Evolutionary conservation across 2,888 invertebrate genomes (phyloP), one percentile per base, ranked within the genome.

Genomic region (Hermodice carunculata): DNA sequence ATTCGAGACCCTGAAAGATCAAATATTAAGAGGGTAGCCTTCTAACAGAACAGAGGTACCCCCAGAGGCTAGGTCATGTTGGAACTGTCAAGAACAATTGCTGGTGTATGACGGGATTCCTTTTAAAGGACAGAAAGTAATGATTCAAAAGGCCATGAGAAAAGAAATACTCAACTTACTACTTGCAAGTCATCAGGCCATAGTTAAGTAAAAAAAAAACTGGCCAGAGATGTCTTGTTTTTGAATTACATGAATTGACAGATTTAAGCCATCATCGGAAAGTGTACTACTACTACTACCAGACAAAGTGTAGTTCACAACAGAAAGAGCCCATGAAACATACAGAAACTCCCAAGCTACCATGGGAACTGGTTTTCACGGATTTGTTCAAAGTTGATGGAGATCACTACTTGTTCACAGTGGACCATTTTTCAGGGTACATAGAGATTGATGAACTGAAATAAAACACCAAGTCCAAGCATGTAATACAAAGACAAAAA

Each of bases 211-310:
- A n/a, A 42, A 56, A n/a, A n/a, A 28, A 22, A 56, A 5, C 29
- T 56, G 14, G 42, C 59, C 4, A n/a, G 59, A 59, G 51, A 59
- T 52, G 3, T 29, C 29, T 3, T 59, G n/a, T 24, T 14, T 19
- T 59, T n/a, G n/a, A n/a, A n/a, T n/a, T n/a, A n/a, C n/a, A n/a
- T n/a, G n/a, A n/a, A n/a, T n/a, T n/a, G n/a, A n/a, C n/a, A n/a
- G n/a, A n/a, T n/a, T n/a, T n/a, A n/a, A n/a, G n/a, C n/a, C n/a
- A n/a, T n/a, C n/a, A n/a, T n/a, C n/a, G n/a, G n/a, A n/a, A n/a
- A n/a, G n/a, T n/a, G n/a, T n/a, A n/a, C n/a, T n/a, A n/a, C n/a
- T n/a, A n/a, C n/a, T n/a, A n/a, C n/a, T n/a, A n/a, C n/a, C n/a
- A n/a, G n/a, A n/a, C n/a, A n/a, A n/a, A n/a, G n/a, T n/a, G n/a